Conservation (phyloP, 2,888 invertebrate genomes). For the Gymnoscelis rufifasciata region DNA sequence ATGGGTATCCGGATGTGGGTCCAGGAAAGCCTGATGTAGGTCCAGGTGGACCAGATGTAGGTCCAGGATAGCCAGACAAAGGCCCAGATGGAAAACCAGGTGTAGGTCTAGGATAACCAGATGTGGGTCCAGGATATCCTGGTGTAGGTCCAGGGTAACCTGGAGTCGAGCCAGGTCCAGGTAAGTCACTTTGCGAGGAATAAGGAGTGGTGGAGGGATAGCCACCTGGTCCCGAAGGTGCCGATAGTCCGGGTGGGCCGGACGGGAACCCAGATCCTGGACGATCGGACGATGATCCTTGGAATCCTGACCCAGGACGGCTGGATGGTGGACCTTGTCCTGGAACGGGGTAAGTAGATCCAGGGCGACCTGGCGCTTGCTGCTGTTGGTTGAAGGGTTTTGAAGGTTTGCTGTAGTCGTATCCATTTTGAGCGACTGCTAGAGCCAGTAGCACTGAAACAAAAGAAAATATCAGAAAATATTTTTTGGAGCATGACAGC, state of each 20-base stretch:
- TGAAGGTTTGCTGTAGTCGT: constrained; percentile 85
- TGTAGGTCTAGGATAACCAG: constrained; percentile 41
- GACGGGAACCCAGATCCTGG: constrained; percentile 34
- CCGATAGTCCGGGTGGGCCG: constrained; percentile 5
- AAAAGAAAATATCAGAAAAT: constrained; percentile 20
- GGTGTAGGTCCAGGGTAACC: constrained; percentile 47
- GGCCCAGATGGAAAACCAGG: constrained; percentile 43
- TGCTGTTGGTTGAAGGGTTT: constrained; percentile 74
- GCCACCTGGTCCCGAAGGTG: constrained; percentile 5
- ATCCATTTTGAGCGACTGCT: constrained; percentile 81
- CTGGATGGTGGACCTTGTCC: constrained; percentile 34
- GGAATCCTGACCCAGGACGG: constrained; percentile 36
- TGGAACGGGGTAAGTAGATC: constrained; percentile 15
- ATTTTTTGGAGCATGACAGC: too few relatives aligned
- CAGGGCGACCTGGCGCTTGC: constrained; percentile 45
- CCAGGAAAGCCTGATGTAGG: constrained; percentile 48
- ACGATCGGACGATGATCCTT: constrained; percentile 36
- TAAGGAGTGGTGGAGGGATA: constrained; percentile 28
- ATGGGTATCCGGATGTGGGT: constrained; percentile 46
- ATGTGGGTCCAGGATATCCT: constrained; percentile 46
- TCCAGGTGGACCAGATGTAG: constrained; percentile 45
- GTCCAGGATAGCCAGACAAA: constrained; percentile 46
- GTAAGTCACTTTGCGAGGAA: constrained; percentile 42
- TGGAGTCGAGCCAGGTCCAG: constrained; percentile 48
- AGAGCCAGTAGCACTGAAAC: constrained; percentile 65